Evolutionary conservation across 2,113 vertebrate species (phyloP).

Genomic region (Brienomyrus brachyistius): DNA sequence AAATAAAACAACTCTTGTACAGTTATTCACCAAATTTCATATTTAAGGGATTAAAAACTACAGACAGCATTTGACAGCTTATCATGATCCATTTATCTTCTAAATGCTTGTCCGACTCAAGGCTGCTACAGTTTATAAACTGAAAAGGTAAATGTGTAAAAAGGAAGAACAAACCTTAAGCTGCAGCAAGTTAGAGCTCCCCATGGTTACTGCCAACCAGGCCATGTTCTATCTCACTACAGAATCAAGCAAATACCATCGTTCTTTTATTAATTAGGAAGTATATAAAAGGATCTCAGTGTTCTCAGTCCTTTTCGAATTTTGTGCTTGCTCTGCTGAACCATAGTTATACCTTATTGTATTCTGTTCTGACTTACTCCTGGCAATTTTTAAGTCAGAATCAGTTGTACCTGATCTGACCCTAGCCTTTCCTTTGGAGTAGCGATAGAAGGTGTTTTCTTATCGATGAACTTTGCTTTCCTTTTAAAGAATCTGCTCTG

Average conservation of each 20-base stretch:
- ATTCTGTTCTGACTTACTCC: background rate
- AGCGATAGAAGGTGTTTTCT: background rate
- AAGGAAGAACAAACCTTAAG: background rate
- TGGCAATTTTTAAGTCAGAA: background rate
- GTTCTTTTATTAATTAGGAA: background rate
- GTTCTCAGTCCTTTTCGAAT: background rate
- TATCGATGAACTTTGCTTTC: background rate
- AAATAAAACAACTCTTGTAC: background rate
- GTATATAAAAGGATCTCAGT: background rate
- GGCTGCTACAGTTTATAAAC: background rate
- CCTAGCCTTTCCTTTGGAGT: background rate
- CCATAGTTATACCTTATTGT: background rate
- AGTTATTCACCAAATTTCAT: background rate
- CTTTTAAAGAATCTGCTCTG: background rate
- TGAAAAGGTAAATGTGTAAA: background rate
- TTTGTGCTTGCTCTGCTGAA: background rate
- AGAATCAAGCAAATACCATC: background rate
- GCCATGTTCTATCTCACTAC: background rate
- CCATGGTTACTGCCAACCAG: background rate
- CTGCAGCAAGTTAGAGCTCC: background rate
- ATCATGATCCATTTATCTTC: background rate
- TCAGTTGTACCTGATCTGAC: background rate
- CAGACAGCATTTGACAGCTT: background rate
- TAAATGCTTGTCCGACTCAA: background rate
- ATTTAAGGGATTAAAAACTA: background rate